Percentiles rank a stretch among this genome's conserved stretches.
phyloP scores from a whole-genome alignment of 2,888 invertebrate genomes.

The Galeruca laticollis region DNA sequence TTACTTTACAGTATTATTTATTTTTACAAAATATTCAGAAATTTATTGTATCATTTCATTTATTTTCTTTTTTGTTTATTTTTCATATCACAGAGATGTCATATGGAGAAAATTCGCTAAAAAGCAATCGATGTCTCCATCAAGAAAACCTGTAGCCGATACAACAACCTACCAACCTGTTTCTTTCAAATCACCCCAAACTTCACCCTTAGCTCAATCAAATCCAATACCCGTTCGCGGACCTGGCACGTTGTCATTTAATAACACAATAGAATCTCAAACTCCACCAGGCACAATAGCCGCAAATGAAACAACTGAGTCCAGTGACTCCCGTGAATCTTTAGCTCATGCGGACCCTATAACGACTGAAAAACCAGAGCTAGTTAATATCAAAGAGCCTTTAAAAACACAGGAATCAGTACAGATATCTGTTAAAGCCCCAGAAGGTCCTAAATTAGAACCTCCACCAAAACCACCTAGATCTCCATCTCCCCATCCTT shows the following conservation, averaged over 20 bases:
- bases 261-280: background rate
- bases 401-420: constrained; percentile 27
- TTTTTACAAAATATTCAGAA: constrained; percentile 8
- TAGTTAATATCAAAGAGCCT: background rate
- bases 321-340: background rate
- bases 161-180: constrained; percentile 46
- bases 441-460: constrained; percentile 39
- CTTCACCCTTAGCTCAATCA: constrained; percentile 8
- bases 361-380: background rate
- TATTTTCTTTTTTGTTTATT: constrained; percentile 49
- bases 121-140: constrained; percentile 46
- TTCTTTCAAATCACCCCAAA: constrained; percentile 40
- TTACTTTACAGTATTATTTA: too few relatives aligned
- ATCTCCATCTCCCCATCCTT: constrained; percentile 62
- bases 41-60: constrained; percentile 42
- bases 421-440: constrained; percentile 24
- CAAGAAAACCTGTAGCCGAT: constrained; percentile 49
- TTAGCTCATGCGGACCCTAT: background rate
- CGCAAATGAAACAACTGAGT: background rate
- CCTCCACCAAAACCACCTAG: constrained; percentile 59
- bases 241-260: background rate
- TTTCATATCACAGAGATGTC: constrained; percentile 58
- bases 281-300: background rate
- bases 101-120: constrained; percentile 55
- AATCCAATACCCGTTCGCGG: too few relatives aligned